Conservation (phyloP, 1,140 invertebrate genomes). For the Phthorimaea operculella region DNA sequence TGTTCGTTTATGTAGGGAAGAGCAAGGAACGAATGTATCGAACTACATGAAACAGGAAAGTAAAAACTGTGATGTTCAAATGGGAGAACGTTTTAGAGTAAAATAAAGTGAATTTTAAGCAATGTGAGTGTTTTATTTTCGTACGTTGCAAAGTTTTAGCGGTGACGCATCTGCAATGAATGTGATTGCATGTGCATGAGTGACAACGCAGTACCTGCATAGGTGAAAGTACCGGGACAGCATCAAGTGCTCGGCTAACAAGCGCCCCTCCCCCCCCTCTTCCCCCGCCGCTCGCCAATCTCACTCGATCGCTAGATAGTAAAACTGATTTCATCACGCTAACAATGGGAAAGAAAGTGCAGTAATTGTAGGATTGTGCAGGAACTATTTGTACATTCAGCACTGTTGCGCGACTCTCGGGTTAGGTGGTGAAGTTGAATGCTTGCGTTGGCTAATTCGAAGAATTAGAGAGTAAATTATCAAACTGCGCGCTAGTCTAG, state of each 20-base stretch:
- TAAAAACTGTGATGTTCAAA: no score
- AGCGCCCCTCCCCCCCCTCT: conserved; percentile 8
- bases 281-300: conserved; percentile 28
- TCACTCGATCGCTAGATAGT: conserved; percentile 47
- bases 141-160: neutral
- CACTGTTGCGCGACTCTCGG: no score
- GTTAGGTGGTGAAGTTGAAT: no score
- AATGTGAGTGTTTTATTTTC: no score
- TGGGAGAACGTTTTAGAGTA: no score
- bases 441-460: no score
- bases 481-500: no score
- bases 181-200: conserved; percentile 29
- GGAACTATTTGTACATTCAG: conserved; percentile 30
- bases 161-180: conserved; percentile 10
- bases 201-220: conserved; percentile 27
- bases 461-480: no score
- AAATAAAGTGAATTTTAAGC: no score
- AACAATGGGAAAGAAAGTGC: conserved; percentile 62
- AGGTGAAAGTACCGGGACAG: conserved; percentile 46
- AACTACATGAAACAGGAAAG: no score
- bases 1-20: no score
- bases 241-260: conserved; percentile 28
- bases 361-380: conserved; percentile 49
- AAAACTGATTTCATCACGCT: conserved; percentile 56
- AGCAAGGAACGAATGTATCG: no score